These are phyloP conservation scores for Lepidochrysops patricia DNA, from an alignment of 2,888 invertebrate species.

Conservation along the genomic window DNA sequence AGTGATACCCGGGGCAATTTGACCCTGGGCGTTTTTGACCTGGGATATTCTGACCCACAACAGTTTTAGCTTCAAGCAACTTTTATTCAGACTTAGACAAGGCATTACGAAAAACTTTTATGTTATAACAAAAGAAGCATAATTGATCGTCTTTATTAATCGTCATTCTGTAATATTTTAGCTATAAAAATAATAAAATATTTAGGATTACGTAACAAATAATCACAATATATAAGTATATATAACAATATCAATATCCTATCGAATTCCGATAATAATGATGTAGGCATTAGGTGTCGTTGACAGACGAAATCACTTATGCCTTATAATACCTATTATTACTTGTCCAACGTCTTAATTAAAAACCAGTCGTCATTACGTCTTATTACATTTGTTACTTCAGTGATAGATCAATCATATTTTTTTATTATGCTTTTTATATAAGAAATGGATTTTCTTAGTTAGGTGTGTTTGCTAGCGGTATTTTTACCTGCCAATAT, in stretches of 20 bases:
- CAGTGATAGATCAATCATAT: neutral
- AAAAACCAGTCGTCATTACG: neutral
- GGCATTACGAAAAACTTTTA: neutral
- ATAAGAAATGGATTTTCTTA: neutral
- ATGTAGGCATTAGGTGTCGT: neutral
- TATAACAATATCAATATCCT: neutral
- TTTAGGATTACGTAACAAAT: neutral
- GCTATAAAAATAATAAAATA: too few relatives aligned
- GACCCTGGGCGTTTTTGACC: slow-evolving; percentile 30
- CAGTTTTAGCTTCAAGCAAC: too few relatives aligned
- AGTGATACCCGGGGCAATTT: slow-evolving; percentile 21
- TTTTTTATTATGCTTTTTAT: neutral
- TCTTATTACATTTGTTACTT: neutral
- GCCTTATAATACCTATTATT: neutral
- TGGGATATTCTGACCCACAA: neutral
- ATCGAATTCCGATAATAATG: neutral
- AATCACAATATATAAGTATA: neutral
- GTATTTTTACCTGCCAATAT: too few relatives aligned
- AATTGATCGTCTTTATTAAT: neutral
- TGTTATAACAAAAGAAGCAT: neutral
- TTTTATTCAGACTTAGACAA: neutral
- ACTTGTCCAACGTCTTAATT: neutral
- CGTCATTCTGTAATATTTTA: too few relatives aligned
- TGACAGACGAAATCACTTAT: neutral
- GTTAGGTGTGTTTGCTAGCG: neutral